Conservation (phyloP, 2,797 vertebrate species). For the Gallinago nigripennis region DNA sequence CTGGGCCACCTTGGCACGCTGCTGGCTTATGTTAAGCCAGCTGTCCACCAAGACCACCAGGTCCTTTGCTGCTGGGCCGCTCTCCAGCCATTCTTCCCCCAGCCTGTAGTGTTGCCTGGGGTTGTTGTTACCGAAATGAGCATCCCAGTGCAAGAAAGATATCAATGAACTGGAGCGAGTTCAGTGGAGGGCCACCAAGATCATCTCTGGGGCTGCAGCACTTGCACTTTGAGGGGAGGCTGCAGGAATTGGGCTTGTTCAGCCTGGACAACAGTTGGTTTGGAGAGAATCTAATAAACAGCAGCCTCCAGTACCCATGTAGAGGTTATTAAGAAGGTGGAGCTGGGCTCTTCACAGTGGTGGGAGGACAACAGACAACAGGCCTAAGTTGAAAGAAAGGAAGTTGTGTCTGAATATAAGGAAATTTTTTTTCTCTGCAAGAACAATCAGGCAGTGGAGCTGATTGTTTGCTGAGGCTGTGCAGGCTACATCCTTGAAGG, state of each 20-base stretch:
- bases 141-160: neutral
- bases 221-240: neutral
- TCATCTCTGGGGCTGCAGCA: fast-evolving
- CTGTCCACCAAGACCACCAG: no score
- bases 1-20: no score
- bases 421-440: neutral
- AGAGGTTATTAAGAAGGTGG: neutral
- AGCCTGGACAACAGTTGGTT: neutral
- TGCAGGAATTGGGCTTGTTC: neutral
- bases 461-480: neutral
- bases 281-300: neutral
- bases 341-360: neutral
- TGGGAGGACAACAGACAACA: neutral
- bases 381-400: neutral
- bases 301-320: neutral
- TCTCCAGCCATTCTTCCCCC: no score
- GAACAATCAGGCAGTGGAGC: neutral
- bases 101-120: no score
- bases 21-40: no score
- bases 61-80: no score
- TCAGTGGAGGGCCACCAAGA: fast-evolving
- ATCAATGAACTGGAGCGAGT: fast-evolving
- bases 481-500: neutral
- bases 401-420: neutral
- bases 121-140: neutral